phyloP scores from a whole-genome alignment of 2,888 invertebrate genomes.

The Apamea crenata region DNA sequence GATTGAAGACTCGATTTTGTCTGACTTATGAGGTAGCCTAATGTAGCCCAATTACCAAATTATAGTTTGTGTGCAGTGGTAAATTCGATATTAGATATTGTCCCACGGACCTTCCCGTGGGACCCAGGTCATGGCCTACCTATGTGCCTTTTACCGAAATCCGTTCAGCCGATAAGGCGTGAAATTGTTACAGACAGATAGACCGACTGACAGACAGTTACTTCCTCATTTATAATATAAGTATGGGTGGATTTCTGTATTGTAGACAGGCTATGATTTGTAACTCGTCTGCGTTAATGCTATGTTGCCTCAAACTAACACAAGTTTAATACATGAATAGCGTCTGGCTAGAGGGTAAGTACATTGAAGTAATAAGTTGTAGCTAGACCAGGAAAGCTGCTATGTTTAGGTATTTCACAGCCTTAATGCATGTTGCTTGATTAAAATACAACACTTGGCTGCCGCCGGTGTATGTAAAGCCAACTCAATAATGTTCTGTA shows the following conservation, averaged over 20 bases:
- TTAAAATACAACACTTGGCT: conserved; percentile 45
- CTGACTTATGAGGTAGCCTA: background rate
- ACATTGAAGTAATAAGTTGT: conserved; percentile 5
- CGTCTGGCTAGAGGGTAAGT: background rate
- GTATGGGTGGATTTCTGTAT: background rate
- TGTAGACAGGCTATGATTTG: background rate
- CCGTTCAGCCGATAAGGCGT: background rate
- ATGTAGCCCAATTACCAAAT: background rate
- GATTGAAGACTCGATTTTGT: background rate
- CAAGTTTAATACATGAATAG: background rate
- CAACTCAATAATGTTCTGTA: conserved; percentile 14
- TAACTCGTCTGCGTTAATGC: background rate
- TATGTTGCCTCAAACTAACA: background rate
- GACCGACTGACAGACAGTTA: background rate
- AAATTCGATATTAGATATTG: background rate
- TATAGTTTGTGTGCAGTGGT: no score
- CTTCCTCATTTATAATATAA: background rate
- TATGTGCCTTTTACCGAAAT: no score
- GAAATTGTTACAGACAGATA: background rate
- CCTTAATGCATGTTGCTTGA: conserved; percentile 27
- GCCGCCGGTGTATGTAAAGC: conserved; percentile 1
- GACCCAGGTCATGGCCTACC: no score
- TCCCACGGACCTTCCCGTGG: background rate
- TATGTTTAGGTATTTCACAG: conserved; percentile 28
- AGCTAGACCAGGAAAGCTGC: background rate